Conservation (phyloP, 1,140 invertebrate genomes). For the Drosophila ironensis region DNA sequence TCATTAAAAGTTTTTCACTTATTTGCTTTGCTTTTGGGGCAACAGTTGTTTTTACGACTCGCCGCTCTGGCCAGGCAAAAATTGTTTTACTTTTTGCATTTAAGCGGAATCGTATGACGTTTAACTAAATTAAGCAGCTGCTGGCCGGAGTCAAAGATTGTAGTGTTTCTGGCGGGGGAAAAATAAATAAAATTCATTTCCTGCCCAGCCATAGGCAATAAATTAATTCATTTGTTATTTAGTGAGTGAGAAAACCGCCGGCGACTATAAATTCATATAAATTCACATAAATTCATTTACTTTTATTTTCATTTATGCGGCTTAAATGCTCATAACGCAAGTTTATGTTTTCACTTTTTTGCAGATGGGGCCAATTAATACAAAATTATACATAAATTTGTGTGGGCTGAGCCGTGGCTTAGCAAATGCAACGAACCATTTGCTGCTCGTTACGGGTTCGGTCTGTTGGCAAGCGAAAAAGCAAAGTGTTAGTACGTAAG, state of each 20-base stretch:
- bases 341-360: conserved; percentile 39
- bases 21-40: conserved; percentile 43
- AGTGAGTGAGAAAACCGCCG: background rate
- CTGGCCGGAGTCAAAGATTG: conserved; percentile 35
- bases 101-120: conserved; percentile 14
- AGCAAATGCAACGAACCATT: background rate
- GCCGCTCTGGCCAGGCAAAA: conserved; percentile 23
- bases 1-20: conserved; percentile 72
- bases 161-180: conserved; percentile 11
- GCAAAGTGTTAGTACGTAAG: conserved; percentile 31
- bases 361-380: conserved; percentile 22
- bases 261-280: no score
- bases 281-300: no score
- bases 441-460: background rate
- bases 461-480: no score
- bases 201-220: conserved; percentile 32
- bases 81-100: conserved; percentile 20
- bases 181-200: conserved; percentile 35
- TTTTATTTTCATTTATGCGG: conserved; percentile 21
- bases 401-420: background rate
- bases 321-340: conserved; percentile 10
- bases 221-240: conserved; percentile 57
- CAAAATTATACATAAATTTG: conserved; percentile 13
- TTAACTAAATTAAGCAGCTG: conserved; percentile 22
- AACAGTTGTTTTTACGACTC: conserved; percentile 15